Conservation (phyloP, 2,113 vertebrate species). For the Anhinga rufa region DNA sequence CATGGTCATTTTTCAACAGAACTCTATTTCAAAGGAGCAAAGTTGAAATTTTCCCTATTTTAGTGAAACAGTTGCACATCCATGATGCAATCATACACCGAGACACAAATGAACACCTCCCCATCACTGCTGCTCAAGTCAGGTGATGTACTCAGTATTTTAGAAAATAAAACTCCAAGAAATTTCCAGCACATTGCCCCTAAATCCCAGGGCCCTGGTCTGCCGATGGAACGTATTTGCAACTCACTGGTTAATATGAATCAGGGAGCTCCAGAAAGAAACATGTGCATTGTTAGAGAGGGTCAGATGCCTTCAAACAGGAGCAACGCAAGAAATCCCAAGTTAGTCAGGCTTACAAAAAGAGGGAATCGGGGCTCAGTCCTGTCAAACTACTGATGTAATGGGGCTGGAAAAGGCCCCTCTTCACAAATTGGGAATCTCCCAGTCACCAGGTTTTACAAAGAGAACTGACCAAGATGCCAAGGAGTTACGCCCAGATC, state of each 20-base stretch:
- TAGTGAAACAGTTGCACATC: neutral
- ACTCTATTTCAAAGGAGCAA: neutral
- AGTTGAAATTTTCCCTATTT: neutral
- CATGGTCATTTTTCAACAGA: neutral
- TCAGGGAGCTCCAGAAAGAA: neutral
- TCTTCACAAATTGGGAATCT: neutral
- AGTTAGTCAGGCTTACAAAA: too few species aligned
- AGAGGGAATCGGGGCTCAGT: neutral
- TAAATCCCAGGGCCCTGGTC: neutral
- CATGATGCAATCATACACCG: too few species aligned
- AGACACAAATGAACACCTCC: neutral
- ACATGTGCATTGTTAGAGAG: rapidly evolving
- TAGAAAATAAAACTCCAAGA: neutral
- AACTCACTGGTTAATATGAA: neutral
- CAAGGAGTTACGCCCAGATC: neutral
- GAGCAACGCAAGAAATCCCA: neutral
- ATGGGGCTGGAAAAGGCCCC: neutral
- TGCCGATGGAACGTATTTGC: neutral
- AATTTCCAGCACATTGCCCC: neutral
- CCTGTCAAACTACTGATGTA: neutral
- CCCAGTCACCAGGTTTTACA: neutral
- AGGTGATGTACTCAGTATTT: neutral
- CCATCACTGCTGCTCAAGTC: neutral
- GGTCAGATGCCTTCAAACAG: neutral
- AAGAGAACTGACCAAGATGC: neutral